Conservation (phyloP, 2,888 invertebrate species). For the Drosophila rellima region DNA sequence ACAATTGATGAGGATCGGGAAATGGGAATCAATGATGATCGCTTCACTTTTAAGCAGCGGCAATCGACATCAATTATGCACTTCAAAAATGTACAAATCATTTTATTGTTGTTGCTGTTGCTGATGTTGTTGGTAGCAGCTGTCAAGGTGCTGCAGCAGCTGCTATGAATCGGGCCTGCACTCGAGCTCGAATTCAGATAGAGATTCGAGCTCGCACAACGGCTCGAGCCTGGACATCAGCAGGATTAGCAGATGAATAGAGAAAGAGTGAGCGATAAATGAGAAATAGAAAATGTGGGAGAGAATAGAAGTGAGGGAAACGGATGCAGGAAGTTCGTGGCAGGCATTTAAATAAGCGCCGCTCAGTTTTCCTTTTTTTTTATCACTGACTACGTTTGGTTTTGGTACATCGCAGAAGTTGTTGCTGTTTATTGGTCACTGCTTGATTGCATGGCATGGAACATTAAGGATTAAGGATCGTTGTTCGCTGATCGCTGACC, state of each 20-base stretch:
- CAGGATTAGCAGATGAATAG: slow-evolving; percentile 42
- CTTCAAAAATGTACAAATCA: slow-evolving; percentile 64
- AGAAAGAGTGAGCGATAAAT: slow-evolving; percentile 1
- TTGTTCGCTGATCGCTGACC: slow-evolving; percentile 31
- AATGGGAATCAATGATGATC: slow-evolving; percentile 33
- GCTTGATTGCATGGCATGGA: slow-evolving; percentile 43
- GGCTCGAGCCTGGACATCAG: slow-evolving; percentile 23
- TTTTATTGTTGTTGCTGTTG: slow-evolving; percentile 27
- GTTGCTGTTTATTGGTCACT: slow-evolving; percentile 41
- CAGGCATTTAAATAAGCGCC: slow-evolving; percentile 26
- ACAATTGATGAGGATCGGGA: slow-evolving; percentile 19
- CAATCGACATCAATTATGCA: slow-evolving; percentile 70
- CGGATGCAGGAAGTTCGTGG: slow-evolving; percentile 24
- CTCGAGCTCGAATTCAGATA: slow-evolving; percentile 14
- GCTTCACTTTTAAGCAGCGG: slow-evolving; percentile 37
- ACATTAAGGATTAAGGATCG: slow-evolving; percentile 35
- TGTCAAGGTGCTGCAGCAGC: slow-evolving; percentile 36
- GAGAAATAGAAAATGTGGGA: neutral
- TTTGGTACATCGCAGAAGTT: slow-evolving; percentile 31
- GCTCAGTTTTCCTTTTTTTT: slow-evolving; percentile 3
- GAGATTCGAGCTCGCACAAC: neutral
- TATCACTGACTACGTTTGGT: slow-evolving; percentile 46
- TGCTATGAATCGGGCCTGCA: slow-evolving; percentile 17
- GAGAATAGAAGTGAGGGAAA: neutral
- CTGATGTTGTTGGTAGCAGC: slow-evolving; percentile 33